Evolutionary conservation across 2,113 vertebrate species (phyloP).

Genomic region (Epinephelus fuscoguttatus): DNA sequence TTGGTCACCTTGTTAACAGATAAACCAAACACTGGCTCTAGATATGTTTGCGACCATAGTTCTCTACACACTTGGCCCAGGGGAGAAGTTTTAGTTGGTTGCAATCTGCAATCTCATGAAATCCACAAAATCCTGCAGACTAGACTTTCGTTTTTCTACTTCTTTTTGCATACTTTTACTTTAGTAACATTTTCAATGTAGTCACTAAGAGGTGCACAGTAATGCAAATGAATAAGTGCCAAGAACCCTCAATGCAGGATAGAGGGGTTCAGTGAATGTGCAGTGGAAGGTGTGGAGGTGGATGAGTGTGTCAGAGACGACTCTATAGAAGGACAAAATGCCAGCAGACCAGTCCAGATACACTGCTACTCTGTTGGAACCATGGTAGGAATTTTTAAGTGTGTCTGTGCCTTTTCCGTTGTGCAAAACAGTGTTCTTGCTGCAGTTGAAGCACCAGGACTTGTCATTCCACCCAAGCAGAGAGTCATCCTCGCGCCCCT

Average conservation of each 20-base stretch:
- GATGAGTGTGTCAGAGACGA: not conserved
- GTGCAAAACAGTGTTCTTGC: not conserved
- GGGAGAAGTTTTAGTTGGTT: too few species aligned
- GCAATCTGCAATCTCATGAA: too few species aligned
- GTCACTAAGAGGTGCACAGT: not conserved
- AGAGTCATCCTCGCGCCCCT: not conserved
- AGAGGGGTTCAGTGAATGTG: constrained; percentile 10
- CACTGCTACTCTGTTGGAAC: not conserved
- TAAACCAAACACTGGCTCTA: too few species aligned
- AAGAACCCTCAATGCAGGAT: not conserved
- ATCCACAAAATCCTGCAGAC: too few species aligned
- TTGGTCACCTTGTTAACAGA: too few species aligned
- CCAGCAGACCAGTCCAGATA: too few species aligned
- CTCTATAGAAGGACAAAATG: too few species aligned
- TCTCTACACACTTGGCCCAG: too few species aligned
- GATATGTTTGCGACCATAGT: too few species aligned
- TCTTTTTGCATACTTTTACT: too few species aligned
- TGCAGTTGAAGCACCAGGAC: constrained; percentile 14
- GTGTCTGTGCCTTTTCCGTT: not conserved
- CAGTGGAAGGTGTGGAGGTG: constrained; percentile 4
- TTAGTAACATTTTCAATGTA: too few species aligned
- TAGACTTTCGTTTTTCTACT: too few species aligned
- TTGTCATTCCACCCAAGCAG: not conserved
- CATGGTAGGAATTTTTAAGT: rapidly evolving
- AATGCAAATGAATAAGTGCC: constrained; percentile 3